Conservation (phyloP, 92 coral and sea anemone species). For the Pocillopora grandis region DNA sequence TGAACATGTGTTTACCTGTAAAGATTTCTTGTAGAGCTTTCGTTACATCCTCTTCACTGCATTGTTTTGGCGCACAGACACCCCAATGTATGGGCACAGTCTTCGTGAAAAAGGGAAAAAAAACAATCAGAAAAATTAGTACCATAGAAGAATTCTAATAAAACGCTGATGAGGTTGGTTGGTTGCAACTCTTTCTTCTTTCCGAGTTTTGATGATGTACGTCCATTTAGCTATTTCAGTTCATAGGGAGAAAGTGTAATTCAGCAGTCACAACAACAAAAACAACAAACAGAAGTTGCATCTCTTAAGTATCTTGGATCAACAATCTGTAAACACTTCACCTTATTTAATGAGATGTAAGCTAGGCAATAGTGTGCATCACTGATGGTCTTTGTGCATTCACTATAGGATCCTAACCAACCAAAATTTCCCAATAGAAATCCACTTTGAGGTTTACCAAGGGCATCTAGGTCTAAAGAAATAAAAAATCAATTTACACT, state of each 20-base stretch:
- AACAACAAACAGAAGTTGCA: too few species aligned
- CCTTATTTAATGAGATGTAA: not conserved
- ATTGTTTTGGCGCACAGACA: conserved; percentile 53
- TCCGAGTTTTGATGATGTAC: too few species aligned
- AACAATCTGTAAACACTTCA: too few species aligned
- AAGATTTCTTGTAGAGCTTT: conserved; percentile 38
- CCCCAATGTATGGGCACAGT: conserved; percentile 44
- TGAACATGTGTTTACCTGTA: conserved; percentile 16
- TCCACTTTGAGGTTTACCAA: conserved; percentile 64
- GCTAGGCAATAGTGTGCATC: conserved; percentile 60
- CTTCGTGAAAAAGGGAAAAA: conserved; percentile 4
- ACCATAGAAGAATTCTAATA: not conserved
- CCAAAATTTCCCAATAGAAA: conserved; percentile 24
- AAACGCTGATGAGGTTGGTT: too few species aligned
- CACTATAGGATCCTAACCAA: conserved; percentile 64
- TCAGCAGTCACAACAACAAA: too few species aligned
- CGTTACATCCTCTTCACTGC: conserved; percentile 56
- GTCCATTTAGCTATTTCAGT: too few species aligned
- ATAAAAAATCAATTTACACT: too few species aligned
- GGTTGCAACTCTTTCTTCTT: too few species aligned
- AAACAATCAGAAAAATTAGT: not conserved
- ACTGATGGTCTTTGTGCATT: conserved; percentile 38
- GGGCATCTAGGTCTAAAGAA: conserved; percentile 57
- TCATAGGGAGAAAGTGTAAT: too few species aligned
- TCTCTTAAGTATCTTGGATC: too few species aligned